phyloP scores from a whole-genome alignment of 2,113 vertebrate genomes.

The Cygnus buccinator region DNA sequence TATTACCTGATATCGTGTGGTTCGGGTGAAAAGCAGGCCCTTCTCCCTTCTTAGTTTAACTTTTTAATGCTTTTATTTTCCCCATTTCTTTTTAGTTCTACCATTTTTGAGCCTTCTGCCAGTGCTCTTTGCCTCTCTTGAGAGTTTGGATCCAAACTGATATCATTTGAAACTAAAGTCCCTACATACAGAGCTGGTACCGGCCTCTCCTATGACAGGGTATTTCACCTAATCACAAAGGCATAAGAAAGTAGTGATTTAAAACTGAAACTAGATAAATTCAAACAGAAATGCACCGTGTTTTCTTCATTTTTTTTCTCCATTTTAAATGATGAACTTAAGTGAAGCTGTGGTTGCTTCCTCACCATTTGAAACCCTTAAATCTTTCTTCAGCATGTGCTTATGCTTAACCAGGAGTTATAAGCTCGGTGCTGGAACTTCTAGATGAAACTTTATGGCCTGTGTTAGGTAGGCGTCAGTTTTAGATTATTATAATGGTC shows the following conservation, averaged over 20 bases:
- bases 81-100: background rate
- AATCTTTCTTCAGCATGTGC: background rate
- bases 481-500: background rate
- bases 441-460: constrained; percentile 3
- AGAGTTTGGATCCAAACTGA: background rate
- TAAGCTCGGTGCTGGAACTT: background rate
- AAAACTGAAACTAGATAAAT: background rate
- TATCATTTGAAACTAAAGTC: background rate
- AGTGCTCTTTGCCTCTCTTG: background rate
- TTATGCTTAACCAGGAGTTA: background rate
- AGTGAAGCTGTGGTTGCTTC: background rate
- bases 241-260: background rate
- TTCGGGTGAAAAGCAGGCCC: background rate
- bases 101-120: background rate
- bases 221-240: background rate
- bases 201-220: background rate
- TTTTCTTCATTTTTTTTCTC: background rate
- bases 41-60: background rate
- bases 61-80: background rate
- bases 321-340: background rate
- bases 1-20: background rate
- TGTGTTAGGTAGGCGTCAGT: background rate
- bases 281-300: background rate
- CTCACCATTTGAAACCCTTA: background rate
- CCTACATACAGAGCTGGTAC: background rate